Evolutionary conservation across 1,140 invertebrate genomes (phyloP).

Genomic region (Camponotus pennsylvanicus): DNA sequence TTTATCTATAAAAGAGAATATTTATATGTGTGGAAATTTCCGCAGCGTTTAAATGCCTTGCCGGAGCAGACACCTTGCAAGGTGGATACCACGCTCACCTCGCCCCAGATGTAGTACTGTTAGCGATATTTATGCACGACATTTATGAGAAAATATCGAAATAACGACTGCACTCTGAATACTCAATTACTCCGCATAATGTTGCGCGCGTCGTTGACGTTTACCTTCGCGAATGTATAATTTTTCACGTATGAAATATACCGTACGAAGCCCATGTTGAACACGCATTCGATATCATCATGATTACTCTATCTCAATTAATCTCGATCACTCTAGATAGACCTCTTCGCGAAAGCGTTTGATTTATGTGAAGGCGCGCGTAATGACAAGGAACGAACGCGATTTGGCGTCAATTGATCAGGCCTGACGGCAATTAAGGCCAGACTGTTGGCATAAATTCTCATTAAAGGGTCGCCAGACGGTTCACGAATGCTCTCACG

Average conservation of each 20-base stretch:
- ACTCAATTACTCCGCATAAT: slow-evolving; percentile 11
- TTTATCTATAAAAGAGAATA: not conserved
- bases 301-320: slow-evolving; percentile 17
- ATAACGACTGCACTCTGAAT: slow-evolving; percentile 33
- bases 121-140: slow-evolving; percentile 27
- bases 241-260: not conserved
- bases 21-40: not conserved
- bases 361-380: slow-evolving; percentile 40
- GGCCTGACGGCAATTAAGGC: slow-evolving; percentile 68
- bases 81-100: slow-evolving; percentile 34
- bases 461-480: slow-evolving; percentile 68
- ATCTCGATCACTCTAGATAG: not conserved
- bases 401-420: slow-evolving; percentile 70
- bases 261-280: not conserved
- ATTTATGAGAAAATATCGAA: slow-evolving; percentile 52
- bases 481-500: slow-evolving; percentile 13
- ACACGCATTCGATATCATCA: not conserved
- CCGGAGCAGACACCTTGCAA: slow-evolving; percentile 20
- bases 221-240: slow-evolving; percentile 34
- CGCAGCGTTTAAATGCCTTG: not conserved
- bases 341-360: slow-evolving; percentile 8
- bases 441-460: slow-evolving; percentile 73
- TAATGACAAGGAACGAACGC: not conserved
- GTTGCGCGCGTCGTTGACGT: not conserved
- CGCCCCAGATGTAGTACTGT: slow-evolving; percentile 50